Evolutionary conservation across 2,888 invertebrate species (phyloP).

Genomic region (Phyllotreta cruciferae): DNA sequence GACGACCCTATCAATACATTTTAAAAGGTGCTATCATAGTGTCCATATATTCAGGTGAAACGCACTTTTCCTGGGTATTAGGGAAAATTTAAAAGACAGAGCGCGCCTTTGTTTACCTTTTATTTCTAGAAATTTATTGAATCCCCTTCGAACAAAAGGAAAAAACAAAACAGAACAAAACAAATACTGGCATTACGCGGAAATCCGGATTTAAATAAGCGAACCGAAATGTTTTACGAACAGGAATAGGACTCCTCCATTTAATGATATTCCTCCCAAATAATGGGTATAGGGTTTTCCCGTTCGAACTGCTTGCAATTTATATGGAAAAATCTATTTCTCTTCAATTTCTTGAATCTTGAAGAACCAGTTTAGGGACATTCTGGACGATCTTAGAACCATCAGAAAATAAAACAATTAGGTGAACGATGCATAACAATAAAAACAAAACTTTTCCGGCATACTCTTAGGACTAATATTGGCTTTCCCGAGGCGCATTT

Average conservation of each 20-base stretch:
- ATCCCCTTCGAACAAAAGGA: not conserved
- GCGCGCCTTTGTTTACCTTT: not conserved
- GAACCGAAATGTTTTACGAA: slow-evolving; percentile 1
- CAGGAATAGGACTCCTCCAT: not conserved
- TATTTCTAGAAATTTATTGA: slow-evolving; percentile 9
- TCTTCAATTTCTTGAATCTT: not conserved
- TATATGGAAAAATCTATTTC: not conserved
- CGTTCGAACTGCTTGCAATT: not conserved
- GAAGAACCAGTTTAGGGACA: too few relatives aligned
- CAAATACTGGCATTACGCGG: slow-evolving; percentile 12
- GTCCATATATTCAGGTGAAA: slow-evolving; percentile 2
- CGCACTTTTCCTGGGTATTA: not conserved
- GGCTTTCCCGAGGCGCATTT: too few relatives aligned
- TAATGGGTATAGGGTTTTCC: not conserved
- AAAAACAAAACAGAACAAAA: slow-evolving; percentile 2
- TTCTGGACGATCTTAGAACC: too few relatives aligned
- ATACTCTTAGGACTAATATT: too few relatives aligned
- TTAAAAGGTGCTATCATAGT: too few relatives aligned
- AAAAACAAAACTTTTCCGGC: too few relatives aligned
- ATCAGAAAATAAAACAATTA: too few relatives aligned
- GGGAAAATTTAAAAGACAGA: slow-evolving; percentile 1
- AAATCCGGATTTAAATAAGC: slow-evolving; percentile 8
- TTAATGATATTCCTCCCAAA: not conserved
- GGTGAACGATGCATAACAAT: too few relatives aligned
- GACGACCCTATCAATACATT: too few relatives aligned